phyloP scores from a whole-genome alignment of 2,113 vertebrate genomes.

The Mormoops blainvillei region DNA sequence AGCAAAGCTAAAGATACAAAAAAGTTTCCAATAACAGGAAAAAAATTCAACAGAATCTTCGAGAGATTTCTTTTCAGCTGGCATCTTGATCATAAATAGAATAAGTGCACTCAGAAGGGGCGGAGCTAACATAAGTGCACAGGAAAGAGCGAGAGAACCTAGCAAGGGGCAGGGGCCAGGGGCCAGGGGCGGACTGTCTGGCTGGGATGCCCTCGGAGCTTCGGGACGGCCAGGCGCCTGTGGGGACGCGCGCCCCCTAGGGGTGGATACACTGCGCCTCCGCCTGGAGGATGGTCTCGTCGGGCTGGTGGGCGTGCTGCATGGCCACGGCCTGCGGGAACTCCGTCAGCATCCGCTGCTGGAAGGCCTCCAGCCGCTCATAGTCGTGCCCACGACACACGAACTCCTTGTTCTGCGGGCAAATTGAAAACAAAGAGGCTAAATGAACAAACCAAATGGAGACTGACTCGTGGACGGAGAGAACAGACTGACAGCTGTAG shows the following conservation, averaged over 20 bases:
- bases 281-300: slow-evolving; percentile 98
- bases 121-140: not conserved
- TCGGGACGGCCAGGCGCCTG: not conserved
- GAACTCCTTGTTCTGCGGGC: slow-evolving; percentile 96
- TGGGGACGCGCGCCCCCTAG: not conserved
- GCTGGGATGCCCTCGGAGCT: no score
- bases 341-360: slow-evolving; percentile 98
- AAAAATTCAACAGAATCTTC: not conserved
- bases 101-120: not conserved
- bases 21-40: not conserved
- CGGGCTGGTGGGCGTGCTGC: slow-evolving; percentile 98
- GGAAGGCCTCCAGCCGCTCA: slow-evolving; percentile 97
- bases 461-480: accelerated
- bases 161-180: not conserved
- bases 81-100: not conserved
- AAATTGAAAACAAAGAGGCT: not conserved
- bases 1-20: not conserved
- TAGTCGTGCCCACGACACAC: slow-evolving; percentile 99
- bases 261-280: slow-evolving; percentile 97
- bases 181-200: no score
- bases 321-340: slow-evolving; percentile 99
- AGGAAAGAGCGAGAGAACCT: not conserved
- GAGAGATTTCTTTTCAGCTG: slow-evolving; percentile 14
- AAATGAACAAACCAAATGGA: accelerated
- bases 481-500: no score